Percentiles rank a stretch among this genome's conserved stretches.
These are phyloP conservation scores for Dysdera silvatica DNA, from an alignment of 1,140 invertebrate species.

Conservation along the genomic window DNA sequence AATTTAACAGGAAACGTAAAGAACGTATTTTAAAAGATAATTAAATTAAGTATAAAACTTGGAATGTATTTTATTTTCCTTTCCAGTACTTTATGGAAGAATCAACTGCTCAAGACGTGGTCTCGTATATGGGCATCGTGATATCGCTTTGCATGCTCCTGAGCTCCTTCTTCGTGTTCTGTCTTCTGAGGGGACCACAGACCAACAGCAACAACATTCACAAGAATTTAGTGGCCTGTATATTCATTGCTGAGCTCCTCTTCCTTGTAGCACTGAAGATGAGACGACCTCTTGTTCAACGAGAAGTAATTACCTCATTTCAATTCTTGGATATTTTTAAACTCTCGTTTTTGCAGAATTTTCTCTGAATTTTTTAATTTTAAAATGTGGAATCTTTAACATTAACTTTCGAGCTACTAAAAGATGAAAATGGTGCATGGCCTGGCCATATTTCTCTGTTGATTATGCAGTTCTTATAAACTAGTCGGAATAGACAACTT, in stretches of 20 bases:
- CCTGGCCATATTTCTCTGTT: no score
- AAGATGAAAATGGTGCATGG: no score
- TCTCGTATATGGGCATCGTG: constrained; percentile 74
- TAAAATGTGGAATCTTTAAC: background rate
- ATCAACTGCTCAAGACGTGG: constrained; percentile 70
- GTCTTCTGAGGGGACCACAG: constrained; percentile 58
- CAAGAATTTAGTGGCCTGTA: constrained; percentile 80
- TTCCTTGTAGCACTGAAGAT: constrained; percentile 80
- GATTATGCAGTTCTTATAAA: no score
- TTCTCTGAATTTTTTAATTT: background rate
- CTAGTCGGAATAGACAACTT: no score
- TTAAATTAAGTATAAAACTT: no score
- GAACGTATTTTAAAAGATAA: no score
- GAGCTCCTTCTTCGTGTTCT: constrained; percentile 59
- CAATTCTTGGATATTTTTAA: background rate
- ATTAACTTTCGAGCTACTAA: background rate
- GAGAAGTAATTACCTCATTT: constrained; percentile 43
- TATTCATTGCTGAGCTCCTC: constrained; percentile 73
- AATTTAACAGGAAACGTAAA: no score
- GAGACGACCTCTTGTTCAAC: constrained; percentile 57
- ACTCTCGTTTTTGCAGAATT: background rate
- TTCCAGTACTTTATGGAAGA: constrained; percentile 33
- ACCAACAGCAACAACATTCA: constrained; percentile 92
- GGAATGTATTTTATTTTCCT: background rate
- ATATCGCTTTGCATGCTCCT: constrained; percentile 61